Conservation (phyloP, 2,888 invertebrate species). For the Eupithecia inturbata region DNA sequence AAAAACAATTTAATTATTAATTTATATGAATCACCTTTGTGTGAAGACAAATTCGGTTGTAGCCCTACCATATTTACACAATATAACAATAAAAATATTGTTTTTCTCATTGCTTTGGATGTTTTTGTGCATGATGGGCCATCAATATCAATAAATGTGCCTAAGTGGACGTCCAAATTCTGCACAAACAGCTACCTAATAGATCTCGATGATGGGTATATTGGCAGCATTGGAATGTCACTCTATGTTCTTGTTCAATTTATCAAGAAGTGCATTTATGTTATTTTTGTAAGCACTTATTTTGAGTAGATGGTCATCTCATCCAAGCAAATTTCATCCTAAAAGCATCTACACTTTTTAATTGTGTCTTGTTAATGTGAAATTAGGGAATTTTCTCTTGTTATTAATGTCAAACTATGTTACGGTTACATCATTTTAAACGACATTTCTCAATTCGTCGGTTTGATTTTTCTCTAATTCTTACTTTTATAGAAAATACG, state of each 20-base stretch:
- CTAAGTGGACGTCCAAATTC: constrained; percentile 38
- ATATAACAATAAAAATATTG: constrained; percentile 49
- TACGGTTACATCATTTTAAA: neutral
- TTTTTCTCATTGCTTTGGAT: constrained; percentile 46
- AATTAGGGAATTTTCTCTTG: neutral
- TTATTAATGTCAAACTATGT: neutral
- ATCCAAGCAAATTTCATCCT: too few species aligned
- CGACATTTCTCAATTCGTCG: too few species aligned
- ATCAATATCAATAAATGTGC: constrained; percentile 46
- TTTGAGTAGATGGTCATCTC: too few species aligned
- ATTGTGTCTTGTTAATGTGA: neutral
- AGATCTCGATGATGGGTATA: constrained; percentile 21
- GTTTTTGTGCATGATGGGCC: constrained; percentile 39
- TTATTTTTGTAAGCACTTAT: constrained; percentile 1
- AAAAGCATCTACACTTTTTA: neutral
- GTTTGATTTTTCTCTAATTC: neutral
- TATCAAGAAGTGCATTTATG: constrained; percentile 23
- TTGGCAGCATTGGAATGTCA: constrained; percentile 36
- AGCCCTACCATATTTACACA: constrained; percentile 53
- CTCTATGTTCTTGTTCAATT: constrained; percentile 29
- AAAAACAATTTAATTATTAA: constrained; percentile 47
- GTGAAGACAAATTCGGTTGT: constrained; percentile 48
- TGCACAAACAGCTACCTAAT: constrained; percentile 25
- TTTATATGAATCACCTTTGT: constrained; percentile 54
- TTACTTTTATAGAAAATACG: neutral